Percentiles rank a stretch among this genome's conserved stretches.
These are phyloP conservation scores for Centropus bengalensis DNA, from an alignment of 2,113 vertebrate species.

Conservation along the genomic window DNA sequence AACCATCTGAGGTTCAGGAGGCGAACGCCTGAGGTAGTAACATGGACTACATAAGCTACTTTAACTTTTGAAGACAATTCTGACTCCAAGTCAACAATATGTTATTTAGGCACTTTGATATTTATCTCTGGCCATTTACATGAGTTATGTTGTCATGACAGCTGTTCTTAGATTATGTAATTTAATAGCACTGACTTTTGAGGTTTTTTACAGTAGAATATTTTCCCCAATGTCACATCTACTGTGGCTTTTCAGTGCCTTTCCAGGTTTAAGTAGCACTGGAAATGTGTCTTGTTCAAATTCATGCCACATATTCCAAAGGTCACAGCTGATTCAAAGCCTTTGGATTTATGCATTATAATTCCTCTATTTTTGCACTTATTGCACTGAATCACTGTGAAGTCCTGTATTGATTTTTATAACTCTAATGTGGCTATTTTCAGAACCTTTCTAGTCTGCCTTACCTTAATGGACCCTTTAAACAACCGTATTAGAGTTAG, in stretches of 20 bases:
- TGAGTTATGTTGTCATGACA: slow-evolving; percentile 8
- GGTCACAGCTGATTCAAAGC: neutral
- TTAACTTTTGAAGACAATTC: neutral
- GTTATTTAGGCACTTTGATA: neutral
- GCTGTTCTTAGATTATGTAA: slow-evolving; percentile 6
- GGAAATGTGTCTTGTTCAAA: slow-evolving; percentile 13
- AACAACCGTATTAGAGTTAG: neutral
- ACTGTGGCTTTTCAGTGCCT: neutral
- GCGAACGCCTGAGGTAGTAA: neutral
- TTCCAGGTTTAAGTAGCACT: slow-evolving; percentile 33
- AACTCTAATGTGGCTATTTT: neutral
- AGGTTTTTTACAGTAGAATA: neutral
- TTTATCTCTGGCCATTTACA: slow-evolving; percentile 40
- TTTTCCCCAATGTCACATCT: neutral
- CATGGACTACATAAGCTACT: neutral
- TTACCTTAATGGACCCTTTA: neutral
- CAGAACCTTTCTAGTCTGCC: neutral
- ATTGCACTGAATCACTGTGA: neutral
- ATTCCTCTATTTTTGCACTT: slow-evolving; percentile 10
- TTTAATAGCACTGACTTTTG: slow-evolving; percentile 1
- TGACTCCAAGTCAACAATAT: neutral
- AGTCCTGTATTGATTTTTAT: slow-evolving; percentile 23
- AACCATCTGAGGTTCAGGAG: neutral
- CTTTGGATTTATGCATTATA: neutral
- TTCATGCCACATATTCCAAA: neutral